phyloP scores from a whole-genome alignment of 2,888 invertebrate species.

The Nyleta sp. region DNA sequence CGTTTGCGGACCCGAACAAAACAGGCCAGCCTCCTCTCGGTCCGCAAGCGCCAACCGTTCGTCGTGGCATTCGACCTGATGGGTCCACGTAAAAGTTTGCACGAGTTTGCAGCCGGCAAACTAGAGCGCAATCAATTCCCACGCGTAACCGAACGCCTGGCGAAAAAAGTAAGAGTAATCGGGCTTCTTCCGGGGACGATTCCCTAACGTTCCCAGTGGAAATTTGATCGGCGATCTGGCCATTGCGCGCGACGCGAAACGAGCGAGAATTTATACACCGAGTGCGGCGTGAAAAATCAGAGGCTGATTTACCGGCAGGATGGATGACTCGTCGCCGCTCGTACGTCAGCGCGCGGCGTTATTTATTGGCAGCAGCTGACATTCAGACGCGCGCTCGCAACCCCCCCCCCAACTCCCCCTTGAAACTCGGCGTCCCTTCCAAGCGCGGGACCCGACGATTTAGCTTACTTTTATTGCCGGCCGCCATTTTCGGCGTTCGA shows the following conservation, averaged over 20 bases:
- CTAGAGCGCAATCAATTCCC: slow-evolving; percentile 28
- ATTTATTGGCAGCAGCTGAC: slow-evolving; percentile 81
- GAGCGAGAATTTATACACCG: slow-evolving; percentile 64
- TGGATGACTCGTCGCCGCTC: slow-evolving; percentile 74
- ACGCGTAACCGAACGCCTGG: slow-evolving; percentile 50
- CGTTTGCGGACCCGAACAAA: too few species aligned
- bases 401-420: too few species aligned
- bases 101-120: too few species aligned
- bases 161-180: slow-evolving; percentile 56
- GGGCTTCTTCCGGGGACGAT: slow-evolving; percentile 57
- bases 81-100: too few species aligned
- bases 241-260: slow-evolving; percentile 61
- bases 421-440: not conserved
- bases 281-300: slow-evolving; percentile 76
- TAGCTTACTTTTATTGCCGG: slow-evolving; percentile 38
- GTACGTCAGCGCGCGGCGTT: slow-evolving; percentile 78
- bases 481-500: not conserved
- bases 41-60: too few species aligned
- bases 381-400: slow-evolving; percentile 72
- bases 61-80: too few species aligned
- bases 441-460: slow-evolving; percentile 37
- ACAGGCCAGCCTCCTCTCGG: too few species aligned
- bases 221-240: slow-evolving; percentile 65
- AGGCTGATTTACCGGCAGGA: slow-evolving; percentile 76
- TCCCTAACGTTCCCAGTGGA: slow-evolving; percentile 61